A percentile compares a stretch with the other conserved stretches of the same genome.
Conservation (phyloP, 2,888 invertebrate genomes). For the Ernsta delagoae region DNA sequence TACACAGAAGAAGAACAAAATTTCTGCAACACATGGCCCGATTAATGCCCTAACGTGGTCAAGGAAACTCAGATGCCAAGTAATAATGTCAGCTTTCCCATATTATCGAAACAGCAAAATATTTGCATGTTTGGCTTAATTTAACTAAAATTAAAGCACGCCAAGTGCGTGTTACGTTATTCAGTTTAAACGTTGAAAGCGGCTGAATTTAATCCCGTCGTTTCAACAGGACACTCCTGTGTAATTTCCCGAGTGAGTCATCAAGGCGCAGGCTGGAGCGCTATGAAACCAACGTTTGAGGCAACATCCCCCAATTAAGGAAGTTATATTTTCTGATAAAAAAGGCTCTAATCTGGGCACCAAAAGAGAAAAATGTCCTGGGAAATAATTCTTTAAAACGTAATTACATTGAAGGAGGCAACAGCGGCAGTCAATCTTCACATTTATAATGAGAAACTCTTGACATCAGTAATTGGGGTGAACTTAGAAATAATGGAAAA, state of each 20-base stretch:
- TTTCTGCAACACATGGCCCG: background rate
- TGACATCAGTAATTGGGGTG: background rate
- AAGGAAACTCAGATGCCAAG: background rate
- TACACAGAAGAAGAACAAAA: background rate
- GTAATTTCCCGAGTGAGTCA: conserved; percentile 37
- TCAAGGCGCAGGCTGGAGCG: conserved; percentile 22
- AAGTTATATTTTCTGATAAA: conserved; percentile 20
- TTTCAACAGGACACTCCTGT: conserved; percentile 32
- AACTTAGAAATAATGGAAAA: background rate
- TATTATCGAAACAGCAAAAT: no score
- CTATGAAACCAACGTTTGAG: conserved; percentile 19
- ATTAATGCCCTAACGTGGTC: background rate
- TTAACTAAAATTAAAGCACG: conserved; percentile 4
- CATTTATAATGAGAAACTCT: conserved; percentile 12
- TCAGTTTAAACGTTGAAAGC: conserved; percentile 22
- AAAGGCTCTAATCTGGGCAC: conserved; percentile 8
- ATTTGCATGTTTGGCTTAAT: background rate
- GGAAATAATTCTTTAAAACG: conserved; percentile 20
- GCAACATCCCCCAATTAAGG: conserved; percentile 36
- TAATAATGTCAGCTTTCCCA: background rate
- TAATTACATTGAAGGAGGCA: conserved; percentile 19
- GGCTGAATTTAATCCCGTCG: conserved; percentile 32
- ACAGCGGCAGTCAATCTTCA: background rate
- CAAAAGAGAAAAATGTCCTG: conserved; percentile 6
- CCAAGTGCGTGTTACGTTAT: conserved; percentile 2